Evolutionary conservation across 2,797 vertebrate species (phyloP).

Genomic region (Iguana delicatissima): DNA sequence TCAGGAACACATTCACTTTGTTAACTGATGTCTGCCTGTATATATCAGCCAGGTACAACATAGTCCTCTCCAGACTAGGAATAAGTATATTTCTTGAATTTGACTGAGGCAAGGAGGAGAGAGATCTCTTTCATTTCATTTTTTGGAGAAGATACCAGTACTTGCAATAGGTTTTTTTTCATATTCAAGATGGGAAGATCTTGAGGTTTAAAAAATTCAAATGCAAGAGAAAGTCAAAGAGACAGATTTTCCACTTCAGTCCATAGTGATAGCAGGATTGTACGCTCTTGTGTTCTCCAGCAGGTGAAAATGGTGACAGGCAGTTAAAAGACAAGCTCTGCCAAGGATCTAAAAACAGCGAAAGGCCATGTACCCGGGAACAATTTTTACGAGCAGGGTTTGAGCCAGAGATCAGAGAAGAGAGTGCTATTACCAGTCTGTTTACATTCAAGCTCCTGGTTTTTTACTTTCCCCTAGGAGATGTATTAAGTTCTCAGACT

Average conservation of each 20-base stretch:
- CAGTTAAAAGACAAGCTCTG: not conserved
- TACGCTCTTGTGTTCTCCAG: not conserved
- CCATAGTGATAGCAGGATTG: not conserved
- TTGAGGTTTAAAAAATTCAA: not conserved
- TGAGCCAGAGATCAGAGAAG: not conserved
- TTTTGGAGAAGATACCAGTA: not conserved
- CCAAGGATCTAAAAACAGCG: not conserved
- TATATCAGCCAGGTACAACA: not conserved
- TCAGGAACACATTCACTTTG: too few relatives aligned
- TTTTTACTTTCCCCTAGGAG: not conserved
- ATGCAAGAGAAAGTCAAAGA: not conserved
- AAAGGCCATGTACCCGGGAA: not conserved
- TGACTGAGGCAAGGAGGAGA: not conserved
- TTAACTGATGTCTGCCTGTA: too few relatives aligned
- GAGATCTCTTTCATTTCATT: not conserved
- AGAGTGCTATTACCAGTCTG: not conserved
- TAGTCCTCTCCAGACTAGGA: not conserved
- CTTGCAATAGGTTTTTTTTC: not conserved
- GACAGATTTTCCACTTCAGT: not conserved
- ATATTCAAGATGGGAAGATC: not conserved
- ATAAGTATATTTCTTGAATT: not conserved
- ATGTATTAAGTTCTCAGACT: conserved; percentile 13
- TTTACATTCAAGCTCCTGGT: conserved; percentile 35
- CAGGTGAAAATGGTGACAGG: not conserved
- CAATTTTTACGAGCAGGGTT: conserved; percentile 29